These are phyloP conservation scores for Muscicapa striata DNA, from an alignment of 2,797 vertebrate genomes.

Conservation along the genomic window DNA sequence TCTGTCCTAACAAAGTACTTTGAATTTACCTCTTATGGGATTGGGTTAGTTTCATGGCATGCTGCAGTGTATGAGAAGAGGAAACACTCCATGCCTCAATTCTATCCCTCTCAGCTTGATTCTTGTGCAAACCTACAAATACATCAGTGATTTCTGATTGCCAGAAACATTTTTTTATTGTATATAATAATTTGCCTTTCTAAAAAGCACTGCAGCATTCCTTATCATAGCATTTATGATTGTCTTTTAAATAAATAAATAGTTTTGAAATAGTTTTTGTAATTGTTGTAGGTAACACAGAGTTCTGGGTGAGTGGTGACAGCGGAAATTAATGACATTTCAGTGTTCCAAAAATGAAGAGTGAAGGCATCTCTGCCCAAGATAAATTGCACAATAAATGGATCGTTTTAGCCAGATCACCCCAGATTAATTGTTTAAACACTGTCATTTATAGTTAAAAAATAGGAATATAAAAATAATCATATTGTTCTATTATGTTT, in stretches of 20 bases:
- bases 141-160: neutral
- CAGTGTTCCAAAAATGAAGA: neutral
- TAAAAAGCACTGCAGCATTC: neutral
- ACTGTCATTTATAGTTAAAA: neutral
- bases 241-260: neutral
- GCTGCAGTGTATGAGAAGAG: neutral
- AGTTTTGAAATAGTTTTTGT: neutral
- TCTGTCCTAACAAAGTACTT: neutral
- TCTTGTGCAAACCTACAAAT: neutral
- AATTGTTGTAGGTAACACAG: neutral
- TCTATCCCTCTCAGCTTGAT: neutral
- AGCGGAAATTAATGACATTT: neutral
- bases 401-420: neutral
- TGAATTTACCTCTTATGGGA: neutral
- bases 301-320: neutral
- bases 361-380: neutral
- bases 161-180: neutral
- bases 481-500: neutral
- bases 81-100: fast-evolving
- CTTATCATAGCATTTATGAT: neutral
- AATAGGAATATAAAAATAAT: neutral
- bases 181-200: neutral
- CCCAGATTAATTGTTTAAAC: neutral
- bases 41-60: neutral
- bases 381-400: neutral